phyloP scores from a whole-genome alignment of 2,797 vertebrate species.

The Pempheris klunzingeri region DNA sequence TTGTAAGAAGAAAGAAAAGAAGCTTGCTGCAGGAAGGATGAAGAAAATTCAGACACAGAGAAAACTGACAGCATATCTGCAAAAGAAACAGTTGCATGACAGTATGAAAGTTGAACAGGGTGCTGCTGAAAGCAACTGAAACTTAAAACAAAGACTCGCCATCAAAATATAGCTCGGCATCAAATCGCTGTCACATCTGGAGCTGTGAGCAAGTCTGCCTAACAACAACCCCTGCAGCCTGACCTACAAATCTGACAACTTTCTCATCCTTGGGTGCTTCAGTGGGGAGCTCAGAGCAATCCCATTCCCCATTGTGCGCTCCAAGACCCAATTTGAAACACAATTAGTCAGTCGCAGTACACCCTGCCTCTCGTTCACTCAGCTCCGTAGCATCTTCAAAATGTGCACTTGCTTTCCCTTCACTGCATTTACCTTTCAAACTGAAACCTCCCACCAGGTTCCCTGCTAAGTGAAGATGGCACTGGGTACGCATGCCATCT shows the following conservation, averaged over 20 bases:
- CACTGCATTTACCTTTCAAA: conserved; percentile 71
- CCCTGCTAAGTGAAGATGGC: conserved; percentile 74
- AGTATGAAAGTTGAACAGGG: conserved; percentile 4
- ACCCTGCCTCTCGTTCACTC: conserved; percentile 65
- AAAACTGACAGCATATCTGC: neutral
- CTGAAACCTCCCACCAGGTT: conserved; percentile 63
- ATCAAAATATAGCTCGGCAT: conserved; percentile 43
- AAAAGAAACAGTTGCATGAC: conserved; percentile 6
- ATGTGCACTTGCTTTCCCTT: conserved; percentile 52
- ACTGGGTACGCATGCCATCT: conserved; percentile 69
- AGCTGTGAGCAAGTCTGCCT: conserved; percentile 81
- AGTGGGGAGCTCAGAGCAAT: conserved; percentile 81
- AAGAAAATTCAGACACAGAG: conserved; percentile 11
- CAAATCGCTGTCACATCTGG: conserved; percentile 59
- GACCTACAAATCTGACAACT: conserved; percentile 89
- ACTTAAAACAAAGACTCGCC: conserved; percentile 34
- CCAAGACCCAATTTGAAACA: conserved; percentile 87
- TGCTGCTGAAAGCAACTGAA: conserved; percentile 24
- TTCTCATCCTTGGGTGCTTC: conserved; percentile 83
- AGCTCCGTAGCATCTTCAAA: conserved; percentile 59
- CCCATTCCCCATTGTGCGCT: conserved; percentile 81
- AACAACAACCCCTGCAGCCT: conserved; percentile 85
- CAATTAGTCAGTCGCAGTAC: conserved; percentile 81
- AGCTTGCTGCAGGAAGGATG: conserved; percentile 28
- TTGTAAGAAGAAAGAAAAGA: conserved; percentile 11